Base-by-base conservation (phyloP, 2,113 vertebrate species). In the Syrrhaptes paradoxus region DNA sequence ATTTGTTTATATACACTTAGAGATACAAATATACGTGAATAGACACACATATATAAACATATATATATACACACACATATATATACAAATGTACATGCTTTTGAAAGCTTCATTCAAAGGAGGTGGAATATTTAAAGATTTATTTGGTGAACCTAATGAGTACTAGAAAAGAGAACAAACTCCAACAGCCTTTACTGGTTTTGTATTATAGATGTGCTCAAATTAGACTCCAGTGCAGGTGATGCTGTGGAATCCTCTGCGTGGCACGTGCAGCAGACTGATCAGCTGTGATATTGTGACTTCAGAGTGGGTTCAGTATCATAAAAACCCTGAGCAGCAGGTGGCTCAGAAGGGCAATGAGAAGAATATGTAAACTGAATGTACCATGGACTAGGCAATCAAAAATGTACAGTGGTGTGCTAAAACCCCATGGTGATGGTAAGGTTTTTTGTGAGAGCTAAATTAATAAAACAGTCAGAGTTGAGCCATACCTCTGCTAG, bases 261-360 rank as follows among this genome's bases (percentile, higher is more conserved):
- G 0, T 14, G 11, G 14, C 2, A 48, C 3, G 21, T n/a, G 16
- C 19, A 20, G 8, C 11, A 13, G 34, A 19, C 6, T 24, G 43
- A 75, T 58, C 49, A 51, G 29, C 7, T 66, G 22, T 36, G 38
- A 26, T 22, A 19, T 22, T 28, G 5, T 65, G 26, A 38, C 22
- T 90, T 49, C 82, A 77, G 31, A 52, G 8, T 34, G 19, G 65
- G 68, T 16, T 13, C 32, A 28, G 14, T 7, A 14, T 32, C n/a
- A 52, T 15, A 66, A 65, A 65, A 87, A 9, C 5, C 48, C 38
- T 46, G 19, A 34, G 55, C 62, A 72, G 20, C 45, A 55, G 17
- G 8, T 43, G 12, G 3, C 10, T 83, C 2, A 1, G 46, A 67
- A 72, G 7, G 25, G 7, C n/a, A 74, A 15, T 5, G 10, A 49